Conservation (phyloP, 2,888 invertebrate genomes). For the Drosophila limbata region DNA sequence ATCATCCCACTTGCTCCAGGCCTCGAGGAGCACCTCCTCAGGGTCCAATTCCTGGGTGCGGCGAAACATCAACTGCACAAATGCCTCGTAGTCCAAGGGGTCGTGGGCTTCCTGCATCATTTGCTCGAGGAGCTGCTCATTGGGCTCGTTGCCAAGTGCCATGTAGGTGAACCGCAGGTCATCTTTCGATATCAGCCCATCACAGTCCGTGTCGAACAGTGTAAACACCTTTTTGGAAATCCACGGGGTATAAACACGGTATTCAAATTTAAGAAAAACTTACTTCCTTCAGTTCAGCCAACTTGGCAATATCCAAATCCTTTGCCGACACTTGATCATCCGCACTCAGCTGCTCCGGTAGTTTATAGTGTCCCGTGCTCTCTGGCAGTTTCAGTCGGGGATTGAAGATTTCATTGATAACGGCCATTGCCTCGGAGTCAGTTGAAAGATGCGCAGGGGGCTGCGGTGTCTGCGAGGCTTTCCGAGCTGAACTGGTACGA, state of each 20-base stretch:
- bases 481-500: conserved; percentile 77
- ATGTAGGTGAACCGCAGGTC: conserved; percentile 88
- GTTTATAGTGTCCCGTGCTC: conserved; percentile 80
- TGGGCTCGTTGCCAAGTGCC: conserved; percentile 87
- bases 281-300: conserved; percentile 89
- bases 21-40: conserved; percentile 88
- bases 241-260: neutral
- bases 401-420: conserved; percentile 85
- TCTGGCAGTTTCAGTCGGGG: conserved; percentile 83
- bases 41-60: conserved; percentile 88
- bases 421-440: conserved; percentile 83
- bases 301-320: conserved; percentile 87
- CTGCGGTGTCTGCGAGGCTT: conserved; percentile 72
- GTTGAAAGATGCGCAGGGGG: conserved; percentile 58
- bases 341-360: conserved; percentile 82
- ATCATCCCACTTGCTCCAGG: conserved; percentile 89
- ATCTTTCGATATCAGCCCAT: conserved; percentile 88
- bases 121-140: conserved; percentile 87
- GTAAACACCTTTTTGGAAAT: conserved; percentile 87
- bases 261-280: conserved; percentile 16
- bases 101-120: conserved; percentile 88
- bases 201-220: conserved; percentile 88
- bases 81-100: conserved; percentile 88
- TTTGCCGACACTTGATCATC: conserved; percentile 86
- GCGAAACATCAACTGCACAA: conserved; percentile 88